Evolutionary conservation across 2,797 vertebrate species (phyloP).

Genomic region (Hafferia zeledoni): DNA sequence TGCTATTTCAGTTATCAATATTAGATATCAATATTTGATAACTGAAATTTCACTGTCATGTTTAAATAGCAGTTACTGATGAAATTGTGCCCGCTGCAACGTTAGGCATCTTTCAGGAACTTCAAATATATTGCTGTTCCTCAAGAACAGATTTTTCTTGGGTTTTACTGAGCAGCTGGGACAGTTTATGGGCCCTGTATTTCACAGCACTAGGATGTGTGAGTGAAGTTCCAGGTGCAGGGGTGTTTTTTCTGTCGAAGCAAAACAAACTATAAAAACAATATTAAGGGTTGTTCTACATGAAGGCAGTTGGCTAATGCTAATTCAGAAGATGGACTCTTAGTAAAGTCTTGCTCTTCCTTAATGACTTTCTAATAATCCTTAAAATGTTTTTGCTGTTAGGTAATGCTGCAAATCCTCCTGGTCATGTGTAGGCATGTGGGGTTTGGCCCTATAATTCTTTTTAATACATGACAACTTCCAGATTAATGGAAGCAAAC

Average conservation of each 20-base stretch:
- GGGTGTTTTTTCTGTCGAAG: not conserved
- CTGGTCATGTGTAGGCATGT: not conserved
- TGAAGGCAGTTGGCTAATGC: not conserved
- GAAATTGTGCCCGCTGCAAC: not conserved
- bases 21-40: not conserved
- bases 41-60: not conserved
- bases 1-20: not conserved
- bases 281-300: not conserved
- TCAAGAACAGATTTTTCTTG: not conserved
- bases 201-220: not conserved
- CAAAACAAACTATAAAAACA: not conserved
- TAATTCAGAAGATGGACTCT: not conserved
- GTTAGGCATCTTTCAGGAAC: not conserved
- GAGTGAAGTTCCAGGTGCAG: not conserved
- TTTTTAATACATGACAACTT: slow-evolving; percentile 36
- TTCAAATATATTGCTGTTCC: not conserved
- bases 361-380: slow-evolving; percentile 42
- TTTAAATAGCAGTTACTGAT: not conserved
- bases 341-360: not conserved
- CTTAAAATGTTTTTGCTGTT: slow-evolving; percentile 18
- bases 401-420: slow-evolving; percentile 13
- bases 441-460: slow-evolving; percentile 14
- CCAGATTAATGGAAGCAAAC: slow-evolving; percentile 43
- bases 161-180: not conserved
- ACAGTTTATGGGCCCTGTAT: not conserved